phyloP scores from a whole-genome alignment of 2,888 invertebrate genomes.

The Deladenus siricidicola region DNA sequence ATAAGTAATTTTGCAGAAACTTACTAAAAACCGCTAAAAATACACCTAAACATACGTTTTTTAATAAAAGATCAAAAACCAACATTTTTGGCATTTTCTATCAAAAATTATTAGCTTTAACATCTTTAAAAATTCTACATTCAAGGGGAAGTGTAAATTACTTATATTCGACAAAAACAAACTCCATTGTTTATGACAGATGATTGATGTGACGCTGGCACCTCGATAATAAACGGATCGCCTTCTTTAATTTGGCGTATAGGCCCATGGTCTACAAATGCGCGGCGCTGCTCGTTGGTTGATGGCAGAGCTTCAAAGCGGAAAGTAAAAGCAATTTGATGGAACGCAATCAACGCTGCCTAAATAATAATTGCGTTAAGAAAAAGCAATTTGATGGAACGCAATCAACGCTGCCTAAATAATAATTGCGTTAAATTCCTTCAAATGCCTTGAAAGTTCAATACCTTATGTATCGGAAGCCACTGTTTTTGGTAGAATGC shows the following conservation, averaged over 20 bases:
- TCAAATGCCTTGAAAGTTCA: not conserved
- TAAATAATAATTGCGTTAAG: constrained; percentile 9
- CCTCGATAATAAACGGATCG: constrained; percentile 19
- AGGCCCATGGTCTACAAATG: not conserved
- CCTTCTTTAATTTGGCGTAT: constrained; percentile 5
- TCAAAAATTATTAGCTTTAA: too few species aligned
- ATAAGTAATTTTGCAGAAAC: too few species aligned
- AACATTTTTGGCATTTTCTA: too few species aligned
- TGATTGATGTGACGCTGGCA: constrained; percentile 12
- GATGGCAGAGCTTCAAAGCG: constrained; percentile 19
- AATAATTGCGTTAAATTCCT: not conserved
- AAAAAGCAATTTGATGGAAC: not conserved
- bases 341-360: constrained; percentile 24
- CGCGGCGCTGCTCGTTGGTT: constrained; percentile 6
- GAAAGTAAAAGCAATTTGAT: constrained; percentile 20
- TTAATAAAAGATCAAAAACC: too few species aligned
- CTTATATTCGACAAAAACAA: too few species aligned
- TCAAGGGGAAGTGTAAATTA: too few species aligned
- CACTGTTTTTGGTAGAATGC: constrained; percentile 14
- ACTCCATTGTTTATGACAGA: constrained; percentile 17
- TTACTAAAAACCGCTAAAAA: too few species aligned
- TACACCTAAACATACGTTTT: too few species aligned
- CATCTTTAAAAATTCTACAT: too few species aligned
- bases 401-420: not conserved
- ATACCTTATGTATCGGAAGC: constrained; percentile 15